Percentiles rank a stretch among this genome's conserved stretches.
phyloP scores from a whole-genome alignment of 2,797 vertebrate species.

The Champsocephalus gunnari region DNA sequence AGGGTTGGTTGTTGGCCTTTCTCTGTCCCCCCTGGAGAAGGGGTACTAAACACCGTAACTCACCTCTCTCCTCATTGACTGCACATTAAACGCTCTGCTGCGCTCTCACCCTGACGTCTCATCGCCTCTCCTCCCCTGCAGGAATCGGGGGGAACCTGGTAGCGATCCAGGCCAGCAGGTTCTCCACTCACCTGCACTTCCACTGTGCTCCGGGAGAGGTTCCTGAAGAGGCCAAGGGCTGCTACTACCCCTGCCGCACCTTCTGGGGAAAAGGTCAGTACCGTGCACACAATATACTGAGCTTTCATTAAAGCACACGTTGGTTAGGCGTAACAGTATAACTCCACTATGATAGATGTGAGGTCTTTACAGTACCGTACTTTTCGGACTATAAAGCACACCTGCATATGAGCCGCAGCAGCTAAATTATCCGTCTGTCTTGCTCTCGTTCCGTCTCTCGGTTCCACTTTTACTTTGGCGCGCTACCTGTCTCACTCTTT shows the following conservation, averaged over 20 bases:
- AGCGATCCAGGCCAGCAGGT: conserved; percentile 97
- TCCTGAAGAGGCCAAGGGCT: conserved; percentile 91
- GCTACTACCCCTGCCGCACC: conserved; percentile 92
- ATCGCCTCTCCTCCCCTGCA: conserved; percentile 60
- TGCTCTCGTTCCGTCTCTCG: no score
- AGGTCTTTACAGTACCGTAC: not conserved
- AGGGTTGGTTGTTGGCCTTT: not conserved
- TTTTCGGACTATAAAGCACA: no score
- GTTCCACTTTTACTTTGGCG: no score
- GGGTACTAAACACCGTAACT: not conserved
- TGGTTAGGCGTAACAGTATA: not conserved
- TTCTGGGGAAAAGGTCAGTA: conserved; percentile 92
- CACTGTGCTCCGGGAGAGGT: conserved; percentile 93
- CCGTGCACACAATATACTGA: no score
- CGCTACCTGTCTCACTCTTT: no score
- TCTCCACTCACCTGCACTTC: conserved; percentile 96
- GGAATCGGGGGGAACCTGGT: conserved; percentile 98
- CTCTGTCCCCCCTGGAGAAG: not conserved
- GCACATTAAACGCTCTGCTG: not conserved
- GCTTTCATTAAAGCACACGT: not conserved
- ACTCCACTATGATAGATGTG: not conserved
- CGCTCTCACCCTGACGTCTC: not conserved
- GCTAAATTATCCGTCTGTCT: no score
- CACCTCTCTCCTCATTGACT: not conserved
- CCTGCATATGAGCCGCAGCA: no score